Evolutionary conservation across 2,113 vertebrate genomes (phyloP), one percentile per base, ranked within the genome.

Genomic region (Tiliqua scincoides): DNA sequence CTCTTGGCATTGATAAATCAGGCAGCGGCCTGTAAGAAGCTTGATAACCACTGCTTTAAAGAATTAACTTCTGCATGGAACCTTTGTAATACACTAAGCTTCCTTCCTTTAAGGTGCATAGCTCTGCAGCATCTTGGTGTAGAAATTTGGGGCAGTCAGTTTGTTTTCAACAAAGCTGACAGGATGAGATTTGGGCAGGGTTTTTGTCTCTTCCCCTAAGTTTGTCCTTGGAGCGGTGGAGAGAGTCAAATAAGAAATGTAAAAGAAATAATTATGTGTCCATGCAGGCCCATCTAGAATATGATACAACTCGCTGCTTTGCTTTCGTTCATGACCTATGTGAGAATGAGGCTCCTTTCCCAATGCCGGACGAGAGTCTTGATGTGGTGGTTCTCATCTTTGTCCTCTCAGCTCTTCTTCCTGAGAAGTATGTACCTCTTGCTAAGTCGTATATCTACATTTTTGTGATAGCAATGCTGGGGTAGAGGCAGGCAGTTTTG

Each of bases 341-440:
- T 89, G 96, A 98, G 52, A 96, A 94, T 76, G 96, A 95, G 68
- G 95, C 96, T 65, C 89, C 91, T 79, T 99, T 97, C 92, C 98
- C 98, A 3, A 43, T 99, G 90, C 98, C 98, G 7, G 91, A 96
- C 0, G 94, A 94, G 85, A 98, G 96, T 89, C 96, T 99, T 48
- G 98, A 99, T 37, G 88, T 98, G 89, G 95, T 99, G 32, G 97
- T 99, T 89, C 97, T 99, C 77, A 98, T 99, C 94, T 99, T 99
- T 92, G 99, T 99, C 82, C 97, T 99, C 63, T 99, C 98, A 30
- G 97, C 99, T 0, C 86, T 99, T 93, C 97, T 97, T 94, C 99
- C 99, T 40, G 94, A 98, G 90, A 99, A 98, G 99, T 99, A 96
- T 94, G 97, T 96, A 83, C 57, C 57, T 43, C 37, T 52, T 1